Evolutionary conservation across 2,888 invertebrate species (phyloP).

Genomic region (Schizotus pectinicornis): DNA sequence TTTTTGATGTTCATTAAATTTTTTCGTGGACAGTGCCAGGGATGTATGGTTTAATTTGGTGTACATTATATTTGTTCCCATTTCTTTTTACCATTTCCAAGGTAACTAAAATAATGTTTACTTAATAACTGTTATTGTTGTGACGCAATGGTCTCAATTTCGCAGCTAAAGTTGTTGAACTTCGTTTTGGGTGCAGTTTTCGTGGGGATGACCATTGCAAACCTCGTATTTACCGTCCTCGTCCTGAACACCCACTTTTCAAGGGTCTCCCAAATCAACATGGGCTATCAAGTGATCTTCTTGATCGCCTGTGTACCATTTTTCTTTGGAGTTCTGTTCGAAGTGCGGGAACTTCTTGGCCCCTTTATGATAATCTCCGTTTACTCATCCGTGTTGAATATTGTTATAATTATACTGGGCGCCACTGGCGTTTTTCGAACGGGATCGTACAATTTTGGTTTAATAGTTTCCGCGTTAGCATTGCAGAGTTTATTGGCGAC

Average conservation of each 20-base stretch:
- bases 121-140: not conserved
- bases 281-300: conserved; percentile 39
- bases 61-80: too few species aligned
- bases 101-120: too few species aligned
- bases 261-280: conserved; percentile 31
- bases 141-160: not conserved
- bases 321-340: conserved; percentile 37
- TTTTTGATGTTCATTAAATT: too few species aligned
- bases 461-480: not conserved
- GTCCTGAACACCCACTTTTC: not conserved
- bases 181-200: too few species aligned
- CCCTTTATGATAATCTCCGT: conserved; percentile 36
- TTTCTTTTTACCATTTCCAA: too few species aligned
- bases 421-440: not conserved
- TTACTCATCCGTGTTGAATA: conserved; percentile 28
- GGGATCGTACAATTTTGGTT: not conserved
- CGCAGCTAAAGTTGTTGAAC: too few species aligned
- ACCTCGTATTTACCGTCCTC: not conserved
- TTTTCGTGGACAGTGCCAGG: too few species aligned
- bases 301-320: conserved; percentile 37
- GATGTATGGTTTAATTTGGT: too few species aligned
- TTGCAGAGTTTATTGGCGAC: conserved; percentile 5
- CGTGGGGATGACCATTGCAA: too few species aligned
- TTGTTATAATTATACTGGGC: not conserved
- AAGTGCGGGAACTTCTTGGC: conserved; percentile 33